Base-by-base conservation (phyloP, 2,113 vertebrate species). In the Patagioenas fasciata region DNA sequence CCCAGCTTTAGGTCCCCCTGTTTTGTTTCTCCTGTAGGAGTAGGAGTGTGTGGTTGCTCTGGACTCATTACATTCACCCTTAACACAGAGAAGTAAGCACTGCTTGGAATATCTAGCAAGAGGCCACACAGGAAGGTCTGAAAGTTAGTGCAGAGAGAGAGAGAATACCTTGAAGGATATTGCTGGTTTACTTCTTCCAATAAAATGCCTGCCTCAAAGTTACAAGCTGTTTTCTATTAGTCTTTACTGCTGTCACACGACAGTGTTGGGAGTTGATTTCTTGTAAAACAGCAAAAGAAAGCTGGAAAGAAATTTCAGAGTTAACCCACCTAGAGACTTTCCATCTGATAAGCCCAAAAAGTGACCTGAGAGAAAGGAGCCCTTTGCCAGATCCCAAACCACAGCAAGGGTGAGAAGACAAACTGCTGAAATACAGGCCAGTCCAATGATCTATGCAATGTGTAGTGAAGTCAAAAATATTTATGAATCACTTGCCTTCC, bases 401-500 rank as follows among this genome's bases (percentile, higher is more conserved):
- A 21, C 28, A 42, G 51, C 2, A 1, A 86, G 42, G 34, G 31
- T 81, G 80, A 89, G 71, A 50, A 80, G 57, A 56, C 42, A 71
- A 86, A 91, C 26, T 1, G 6, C 72, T 84, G 53, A 81, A 80
- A 56, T 73, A n/a, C 36, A 48, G 82, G 51, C 92, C 72, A 88
- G 12, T 36, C 65, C 81, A 18, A 24, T 67, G 84, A 94, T 93
- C 83, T 91, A 86, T 90, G n/a, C 75, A 84, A 61, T 65, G 18
- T 77, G 58, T 80, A 93, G 42, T 89, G 83, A 80, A 85, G 65
- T 71, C 71, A 77, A 90, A 94, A 94, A 84, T 91, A 91, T 80
- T 91, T 95, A 82, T 73, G 95, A 79, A 90, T 88, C 58, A 66
- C 66, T 92, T 78, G 44, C 44, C 28, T 89, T 89, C 47, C 94